A percentile compares a stretch with the other conserved stretches of the same genome.
These are phyloP conservation scores for Megalonaias nervosa DNA, from an alignment of 1,140 invertebrate genomes.

Conservation along the genomic window DNA sequence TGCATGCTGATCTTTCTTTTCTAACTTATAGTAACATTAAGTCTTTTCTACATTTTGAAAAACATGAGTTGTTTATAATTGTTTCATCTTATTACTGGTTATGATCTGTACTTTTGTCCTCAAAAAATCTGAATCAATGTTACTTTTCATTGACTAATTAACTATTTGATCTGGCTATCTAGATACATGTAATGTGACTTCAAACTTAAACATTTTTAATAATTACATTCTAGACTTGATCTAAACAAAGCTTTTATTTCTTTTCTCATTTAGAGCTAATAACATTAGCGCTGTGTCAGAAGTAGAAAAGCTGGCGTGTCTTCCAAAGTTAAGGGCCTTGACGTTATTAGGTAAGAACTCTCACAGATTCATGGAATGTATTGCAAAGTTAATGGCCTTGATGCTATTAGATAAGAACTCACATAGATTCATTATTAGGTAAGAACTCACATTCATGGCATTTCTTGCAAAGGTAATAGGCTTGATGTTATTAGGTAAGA, in stretches of 20 bases:
- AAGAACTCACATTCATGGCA: constrained; percentile 36
- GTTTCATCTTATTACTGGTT: too few species aligned
- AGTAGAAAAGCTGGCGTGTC: constrained; percentile 58
- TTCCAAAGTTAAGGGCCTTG: constrained; percentile 67
- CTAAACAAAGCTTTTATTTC: not conserved
- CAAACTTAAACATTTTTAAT: not conserved
- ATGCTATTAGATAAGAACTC: too few species aligned
- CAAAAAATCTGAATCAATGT: not conserved
- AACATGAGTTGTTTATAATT: too few species aligned
- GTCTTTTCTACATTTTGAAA: too few species aligned
- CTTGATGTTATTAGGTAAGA: too few species aligned
- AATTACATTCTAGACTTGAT: not conserved
- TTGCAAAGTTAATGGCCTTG: too few species aligned
- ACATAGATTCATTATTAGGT: constrained; percentile 14
- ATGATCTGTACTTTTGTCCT: too few species aligned
- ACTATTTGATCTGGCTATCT: not conserved
- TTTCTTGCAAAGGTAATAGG: constrained; percentile 40
- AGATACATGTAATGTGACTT: not conserved
- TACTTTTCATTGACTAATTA: too few species aligned
- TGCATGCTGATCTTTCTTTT: too few species aligned
- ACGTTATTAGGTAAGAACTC: constrained; percentile 61
- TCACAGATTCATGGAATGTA: too few species aligned
- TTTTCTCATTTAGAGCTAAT: constrained; percentile 63
- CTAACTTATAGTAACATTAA: too few species aligned
- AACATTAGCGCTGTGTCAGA: constrained; percentile 61